These are phyloP conservation scores for Agriopis marginaria DNA, from an alignment of 2,888 invertebrate genomes.

Conservation along the genomic window DNA sequence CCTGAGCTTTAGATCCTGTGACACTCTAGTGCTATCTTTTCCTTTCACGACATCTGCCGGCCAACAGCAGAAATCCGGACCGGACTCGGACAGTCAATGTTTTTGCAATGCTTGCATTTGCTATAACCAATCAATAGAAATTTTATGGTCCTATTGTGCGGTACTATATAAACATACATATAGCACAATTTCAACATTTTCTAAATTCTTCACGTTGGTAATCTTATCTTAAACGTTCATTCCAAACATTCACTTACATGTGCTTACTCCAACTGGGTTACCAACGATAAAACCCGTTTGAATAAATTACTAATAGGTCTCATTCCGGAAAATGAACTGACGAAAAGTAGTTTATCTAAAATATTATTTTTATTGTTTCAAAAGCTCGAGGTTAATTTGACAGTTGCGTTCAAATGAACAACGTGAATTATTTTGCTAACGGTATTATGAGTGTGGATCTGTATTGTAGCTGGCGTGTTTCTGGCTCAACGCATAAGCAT, in stretches of 20 bases:
- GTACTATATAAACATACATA: background rate
- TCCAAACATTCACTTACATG: constrained; percentile 36
- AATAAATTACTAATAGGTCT: constrained; percentile 2
- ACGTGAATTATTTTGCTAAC: constrained; percentile 18
- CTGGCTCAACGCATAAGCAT: too few relatives aligned
- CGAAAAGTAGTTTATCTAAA: background rate
- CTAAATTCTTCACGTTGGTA: constrained; percentile 30
- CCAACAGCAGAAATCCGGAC: too few relatives aligned
- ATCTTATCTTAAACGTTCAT: constrained; percentile 44
- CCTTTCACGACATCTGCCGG: too few relatives aligned
- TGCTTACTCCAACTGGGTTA: constrained; percentile 39
- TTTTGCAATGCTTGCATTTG: too few relatives aligned
- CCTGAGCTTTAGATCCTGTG: too few relatives aligned
- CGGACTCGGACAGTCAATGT: too few relatives aligned
- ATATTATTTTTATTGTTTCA: background rate
- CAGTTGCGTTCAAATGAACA: background rate
- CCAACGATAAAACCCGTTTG: constrained; percentile 38
- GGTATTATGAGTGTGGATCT: constrained; percentile 10
- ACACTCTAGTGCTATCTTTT: too few relatives aligned
- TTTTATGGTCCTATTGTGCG: too few relatives aligned
- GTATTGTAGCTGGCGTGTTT: constrained; percentile 41
- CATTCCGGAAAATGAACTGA: background rate
- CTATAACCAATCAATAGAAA: too few relatives aligned
- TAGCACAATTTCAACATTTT: background rate
- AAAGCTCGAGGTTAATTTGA: background rate